Percentiles rank a stretch among this genome's conserved stretches.
These are phyloP conservation scores for Oryzias sinensis DNA, from an alignment of 2,797 vertebrate genomes.

Conservation along the genomic window DNA sequence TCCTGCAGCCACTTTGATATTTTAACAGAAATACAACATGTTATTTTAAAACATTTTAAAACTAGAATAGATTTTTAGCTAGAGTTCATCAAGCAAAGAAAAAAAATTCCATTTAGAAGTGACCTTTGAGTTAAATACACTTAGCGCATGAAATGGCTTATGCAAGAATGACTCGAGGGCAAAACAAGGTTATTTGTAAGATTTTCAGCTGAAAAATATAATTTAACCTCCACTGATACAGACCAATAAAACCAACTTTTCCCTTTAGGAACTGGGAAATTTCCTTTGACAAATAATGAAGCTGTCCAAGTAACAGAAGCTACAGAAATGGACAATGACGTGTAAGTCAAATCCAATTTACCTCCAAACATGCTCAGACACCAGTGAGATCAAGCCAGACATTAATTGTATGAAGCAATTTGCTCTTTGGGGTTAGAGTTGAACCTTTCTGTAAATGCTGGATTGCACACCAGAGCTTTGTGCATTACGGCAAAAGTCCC, in stretches of 20 bases:
- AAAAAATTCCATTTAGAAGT: conserved; percentile 14
- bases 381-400: conserved; percentile 16
- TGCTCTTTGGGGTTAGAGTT: conserved; percentile 36
- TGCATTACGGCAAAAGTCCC: conserved; percentile 46
- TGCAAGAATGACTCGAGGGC: conserved; percentile 28
- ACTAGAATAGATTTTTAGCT: no score
- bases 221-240: conserved; percentile 21
- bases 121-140: conserved; percentile 30
- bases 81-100: conserved; percentile 9
- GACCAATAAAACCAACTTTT: conserved; percentile 27
- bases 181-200: conserved; percentile 19
- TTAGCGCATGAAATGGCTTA: conserved; percentile 31
- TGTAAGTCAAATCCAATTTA: conserved; percentile 24
- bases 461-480: conserved; percentile 8
- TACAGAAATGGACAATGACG: conserved; percentile 18
- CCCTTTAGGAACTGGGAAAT: conserved; percentile 12
- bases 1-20: not conserved
- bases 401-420: conserved; percentile 33
- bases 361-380: conserved; percentile 17
- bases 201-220: conserved; percentile 21
- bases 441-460: conserved; percentile 8
- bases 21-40: conserved; percentile 14
- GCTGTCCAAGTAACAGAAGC: conserved; percentile 17
- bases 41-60: conserved; percentile 32
- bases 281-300: conserved; percentile 48